Evolutionary conservation across 2,888 invertebrate species (phyloP).

Genomic region (Eutolmus rufibarbis): DNA sequence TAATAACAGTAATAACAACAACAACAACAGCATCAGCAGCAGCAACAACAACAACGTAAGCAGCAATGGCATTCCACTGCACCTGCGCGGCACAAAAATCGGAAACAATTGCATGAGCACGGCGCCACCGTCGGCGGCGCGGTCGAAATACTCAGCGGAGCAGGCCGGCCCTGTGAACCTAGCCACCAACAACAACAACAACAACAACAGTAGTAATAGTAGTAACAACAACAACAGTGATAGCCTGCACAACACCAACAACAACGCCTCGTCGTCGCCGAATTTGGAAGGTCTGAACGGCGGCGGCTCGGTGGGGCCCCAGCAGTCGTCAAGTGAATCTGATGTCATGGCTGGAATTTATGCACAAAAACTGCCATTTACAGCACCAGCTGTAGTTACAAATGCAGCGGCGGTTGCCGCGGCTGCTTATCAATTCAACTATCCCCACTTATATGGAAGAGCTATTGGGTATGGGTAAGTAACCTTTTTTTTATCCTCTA

Average conservation of each 20-base stretch:
- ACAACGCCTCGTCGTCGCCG: constrained; percentile 29
- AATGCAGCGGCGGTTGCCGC: constrained; percentile 49
- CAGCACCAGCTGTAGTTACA: constrained; percentile 47
- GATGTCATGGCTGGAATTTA: constrained; percentile 48
- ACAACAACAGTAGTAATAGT: constrained; percentile 43
- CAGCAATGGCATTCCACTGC: constrained; percentile 43
- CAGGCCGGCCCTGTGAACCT: constrained; percentile 55
- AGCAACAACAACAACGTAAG: constrained; percentile 45
- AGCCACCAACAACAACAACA: constrained; percentile 52
- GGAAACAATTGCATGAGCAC: constrained; percentile 26
- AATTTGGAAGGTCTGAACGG: neutral
- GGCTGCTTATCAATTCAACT: constrained; percentile 53
- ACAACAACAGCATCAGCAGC: constrained; percentile 44
- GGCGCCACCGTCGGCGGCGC: neutral
- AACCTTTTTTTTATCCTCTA: neutral
- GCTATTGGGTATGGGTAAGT: constrained; percentile 52
- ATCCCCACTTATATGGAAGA: constrained; percentile 53
- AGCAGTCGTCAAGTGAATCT: constrained; percentile 39
- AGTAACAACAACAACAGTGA: constrained; percentile 20
- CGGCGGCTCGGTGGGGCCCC: constrained; percentile 13
- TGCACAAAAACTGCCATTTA: constrained; percentile 50
- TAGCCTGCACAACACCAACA: constrained; percentile 30
- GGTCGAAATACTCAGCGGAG: constrained; percentile 49
- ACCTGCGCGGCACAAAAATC: constrained; percentile 35
- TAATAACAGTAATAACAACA: constrained; percentile 28